Base-by-base conservation (phyloP, 2,888 invertebrate species). In the Rhingia rostrata region DNA sequence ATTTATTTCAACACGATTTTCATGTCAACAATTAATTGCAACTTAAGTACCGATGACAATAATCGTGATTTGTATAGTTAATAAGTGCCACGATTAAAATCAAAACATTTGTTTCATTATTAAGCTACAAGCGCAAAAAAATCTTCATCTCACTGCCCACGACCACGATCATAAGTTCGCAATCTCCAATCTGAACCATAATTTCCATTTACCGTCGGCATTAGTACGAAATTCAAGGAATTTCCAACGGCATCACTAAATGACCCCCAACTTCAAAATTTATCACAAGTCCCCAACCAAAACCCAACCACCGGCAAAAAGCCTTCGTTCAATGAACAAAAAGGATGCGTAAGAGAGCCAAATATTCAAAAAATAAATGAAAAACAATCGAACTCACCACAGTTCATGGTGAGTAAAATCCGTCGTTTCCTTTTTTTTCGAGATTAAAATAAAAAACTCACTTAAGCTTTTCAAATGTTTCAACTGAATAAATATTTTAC, bases 311-410 rank as follows among this genome's bases (percentile, higher is more conserved):
- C 45, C 64, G 43, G 14, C 5, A 49, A 47, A 47, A 58, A 39
- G 5, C 22, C 22, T 45, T 6, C 9, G 6, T 14, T 10, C 14
- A 49, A 51, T 3, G 33, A 60, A 47, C 58, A 49, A 41, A 58
- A 72, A 75, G 80, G 80, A 81, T 81, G 56, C 63, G 63, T 69
- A 81, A 81, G 80, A 81, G 74, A 74, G 39, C 35, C 22, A n/a
- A 51, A 47, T 33, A 43, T 33, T 33, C 22, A 22, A 22, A 22
- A n/a, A 22, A 22, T 22, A 22, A 22, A 39, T 41, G 51, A 35
- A 61, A 51, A 12, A 6, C 14, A 39, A n/a, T 14, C 32, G 14
- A 66, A 82, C 70, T 70, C 81, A 81, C 81, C 81, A 81, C 63
- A 70, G 35, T 6, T 6, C 39, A 64, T 80, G 74, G 74, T 75